Conservation (phyloP, 2,113 vertebrate genomes). For the Pontoporia blainvillei region DNA sequence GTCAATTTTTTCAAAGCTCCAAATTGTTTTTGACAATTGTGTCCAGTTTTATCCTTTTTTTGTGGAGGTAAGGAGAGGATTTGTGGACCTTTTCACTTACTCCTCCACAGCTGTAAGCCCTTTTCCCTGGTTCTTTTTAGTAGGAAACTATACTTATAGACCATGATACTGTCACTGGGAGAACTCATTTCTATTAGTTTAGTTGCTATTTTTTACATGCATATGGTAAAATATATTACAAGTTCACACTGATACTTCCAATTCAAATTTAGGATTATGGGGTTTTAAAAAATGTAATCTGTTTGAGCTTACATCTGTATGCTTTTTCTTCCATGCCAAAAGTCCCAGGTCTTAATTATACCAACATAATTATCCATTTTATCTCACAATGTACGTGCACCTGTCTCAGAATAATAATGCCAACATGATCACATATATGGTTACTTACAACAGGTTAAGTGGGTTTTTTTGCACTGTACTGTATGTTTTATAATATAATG, state of each 20-base stretch:
- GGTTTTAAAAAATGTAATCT: neutral
- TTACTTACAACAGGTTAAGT: neutral
- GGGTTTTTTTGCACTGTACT: neutral
- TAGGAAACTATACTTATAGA: neutral
- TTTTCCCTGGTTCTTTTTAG: neutral
- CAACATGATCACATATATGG: neutral
- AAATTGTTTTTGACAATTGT: neutral
- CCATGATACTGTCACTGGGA: neutral
- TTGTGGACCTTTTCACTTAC: neutral
- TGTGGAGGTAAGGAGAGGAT: neutral
- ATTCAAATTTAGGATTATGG: neutral
- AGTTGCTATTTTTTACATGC: neutral
- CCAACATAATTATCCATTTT: neutral
- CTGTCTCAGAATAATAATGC: neutral
- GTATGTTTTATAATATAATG: neutral
- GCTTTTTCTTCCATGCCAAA: neutral
- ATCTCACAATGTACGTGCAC: neutral
- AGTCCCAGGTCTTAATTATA: neutral
- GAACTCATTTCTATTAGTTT: neutral
- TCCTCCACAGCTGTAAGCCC: neutral
- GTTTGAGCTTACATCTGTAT: neutral
- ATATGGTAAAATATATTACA: neutral
- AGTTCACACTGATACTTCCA: neutral
- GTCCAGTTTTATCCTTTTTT: neutral
- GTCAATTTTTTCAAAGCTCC: neutral